Evolutionary conservation across 2,888 invertebrate genomes (phyloP), one percentile per base, ranked within the genome.

Genomic region (Hybos culiciformis): DNA sequence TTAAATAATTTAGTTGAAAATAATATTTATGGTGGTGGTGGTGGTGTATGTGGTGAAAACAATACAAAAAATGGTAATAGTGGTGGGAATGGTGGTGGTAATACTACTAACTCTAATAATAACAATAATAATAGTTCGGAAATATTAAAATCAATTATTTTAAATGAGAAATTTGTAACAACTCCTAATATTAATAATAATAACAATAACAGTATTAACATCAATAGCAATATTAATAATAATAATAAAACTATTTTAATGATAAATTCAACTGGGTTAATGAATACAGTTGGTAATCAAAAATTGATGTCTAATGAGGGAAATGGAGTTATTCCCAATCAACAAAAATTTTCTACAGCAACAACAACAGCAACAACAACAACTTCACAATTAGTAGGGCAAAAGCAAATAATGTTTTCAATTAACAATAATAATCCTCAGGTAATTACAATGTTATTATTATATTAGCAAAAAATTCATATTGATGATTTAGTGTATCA

Each of bases 401-500:
- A 56, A 37, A 58, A 60, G 40, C 58, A 57, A 46, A 55, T 66
- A 46, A 60, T 60, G 53, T 62, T 65, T 48, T 51, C 61, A 41
- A 53, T 56, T 15, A 60, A 56, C 44, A 59, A 55, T 48, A 49
- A 52, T 40, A 59, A 62, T 46, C 60, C 61, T 55, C 62, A 62
- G 54, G 64, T 66, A 46, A 54, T n/a, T 41, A 23, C 9, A 23
- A 23, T 23, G n/a, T n/a, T n/a, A n/a, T n/a, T n/a, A n/a, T n/a
- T n/a, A n/a, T n/a, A n/a, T n/a, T n/a, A n/a, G n/a, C n/a, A n/a
- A n/a, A n/a, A n/a, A n/a, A n/a, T n/a, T n/a, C n/a, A n/a, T n/a
- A n/a, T n/a, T n/a, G n/a, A n/a, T n/a, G n/a, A n/a, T n/a, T n/a
- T n/a, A n/a, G n/a, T n/a, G n/a, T n/a, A n/a, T n/a, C n/a, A n/a